Evolutionary conservation across 2,888 invertebrate species (phyloP).

Genomic region (Amiota minor): DNA sequence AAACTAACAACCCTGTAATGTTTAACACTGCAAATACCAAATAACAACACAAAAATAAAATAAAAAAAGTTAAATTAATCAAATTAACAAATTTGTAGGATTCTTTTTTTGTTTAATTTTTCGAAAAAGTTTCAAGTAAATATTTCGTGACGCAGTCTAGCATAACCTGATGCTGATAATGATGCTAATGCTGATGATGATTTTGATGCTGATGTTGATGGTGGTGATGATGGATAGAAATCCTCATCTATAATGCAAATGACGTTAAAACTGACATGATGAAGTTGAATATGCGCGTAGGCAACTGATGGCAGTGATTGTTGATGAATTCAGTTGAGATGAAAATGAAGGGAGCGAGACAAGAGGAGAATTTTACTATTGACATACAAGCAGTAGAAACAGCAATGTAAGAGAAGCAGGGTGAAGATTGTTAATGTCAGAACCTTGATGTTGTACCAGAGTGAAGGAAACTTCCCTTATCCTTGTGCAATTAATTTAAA

Average conservation of each 20-base stretch:
- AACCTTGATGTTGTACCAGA: no score
- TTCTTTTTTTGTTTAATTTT: not conserved
- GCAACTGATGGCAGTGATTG: no score
- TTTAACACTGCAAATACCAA: no score
- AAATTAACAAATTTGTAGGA: conserved; percentile 22
- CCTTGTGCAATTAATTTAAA: conserved; percentile 50
- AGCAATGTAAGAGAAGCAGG: no score
- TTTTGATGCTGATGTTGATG: conserved; percentile 32
- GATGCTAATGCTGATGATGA: not conserved
- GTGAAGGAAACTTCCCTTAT: no score
- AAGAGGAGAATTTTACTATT: no score
- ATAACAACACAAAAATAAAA: not conserved
- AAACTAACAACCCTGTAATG: no score
- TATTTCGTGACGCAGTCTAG: conserved; percentile 13
- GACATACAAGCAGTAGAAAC: no score
- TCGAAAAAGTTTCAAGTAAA: conserved; percentile 21
- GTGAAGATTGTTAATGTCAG: no score
- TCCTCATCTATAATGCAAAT: conserved; percentile 7
- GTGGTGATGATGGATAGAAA: conserved; percentile 36
- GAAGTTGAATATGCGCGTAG: no score
- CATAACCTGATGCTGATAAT: conserved; percentile 14
- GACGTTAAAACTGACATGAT: conserved; percentile 2
- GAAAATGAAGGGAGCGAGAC: no score
- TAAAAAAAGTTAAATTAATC: conserved; percentile 8
- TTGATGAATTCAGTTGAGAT: no score